Evolutionary conservation across 2,888 invertebrate genomes (phyloP).

Genomic region (Monopis laevigella): DNA sequence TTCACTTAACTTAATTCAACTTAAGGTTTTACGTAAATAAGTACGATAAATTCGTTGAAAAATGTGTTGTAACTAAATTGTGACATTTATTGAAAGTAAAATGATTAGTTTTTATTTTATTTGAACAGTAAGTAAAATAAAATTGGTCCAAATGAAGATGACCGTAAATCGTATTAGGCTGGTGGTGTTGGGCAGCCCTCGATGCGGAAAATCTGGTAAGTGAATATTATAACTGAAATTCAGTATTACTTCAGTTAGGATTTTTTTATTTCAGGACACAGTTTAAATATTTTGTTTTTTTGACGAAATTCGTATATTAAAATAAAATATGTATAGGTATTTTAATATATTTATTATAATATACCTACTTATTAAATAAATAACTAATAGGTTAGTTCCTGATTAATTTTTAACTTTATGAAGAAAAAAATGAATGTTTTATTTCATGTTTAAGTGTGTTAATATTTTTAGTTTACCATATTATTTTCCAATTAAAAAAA

Average conservation of each 20-base stretch:
- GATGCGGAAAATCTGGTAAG: constrained; percentile 83
- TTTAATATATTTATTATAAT: too few species aligned
- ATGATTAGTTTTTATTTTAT: constrained; percentile 23
- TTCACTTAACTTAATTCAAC: background rate
- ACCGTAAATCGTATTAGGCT: constrained; percentile 83
- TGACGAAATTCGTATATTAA: background rate
- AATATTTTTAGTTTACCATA: too few species aligned
- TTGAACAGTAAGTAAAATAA: constrained; percentile 23
- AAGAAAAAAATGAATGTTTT: too few species aligned
- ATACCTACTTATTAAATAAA: too few species aligned
- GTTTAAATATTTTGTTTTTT: too few species aligned
- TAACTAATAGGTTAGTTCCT: too few species aligned
- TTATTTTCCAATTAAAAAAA: too few species aligned
- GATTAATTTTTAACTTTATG: too few species aligned
- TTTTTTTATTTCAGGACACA: too few species aligned
- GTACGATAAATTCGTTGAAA: constrained; percentile 41
- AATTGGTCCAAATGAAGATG: constrained; percentile 69
- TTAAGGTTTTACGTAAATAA: constrained; percentile 37
- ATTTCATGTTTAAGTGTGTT: too few species aligned
- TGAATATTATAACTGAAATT: constrained; percentile 20
- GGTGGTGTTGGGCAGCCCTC: constrained; percentile 80
- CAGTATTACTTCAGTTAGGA: background rate
- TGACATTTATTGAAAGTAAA: background rate
- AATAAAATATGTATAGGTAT: too few species aligned
- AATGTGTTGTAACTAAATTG: constrained; percentile 4